phyloP scores from a whole-genome alignment of 2,113 vertebrate species.

The Ctenodactylus gundi region DNA sequence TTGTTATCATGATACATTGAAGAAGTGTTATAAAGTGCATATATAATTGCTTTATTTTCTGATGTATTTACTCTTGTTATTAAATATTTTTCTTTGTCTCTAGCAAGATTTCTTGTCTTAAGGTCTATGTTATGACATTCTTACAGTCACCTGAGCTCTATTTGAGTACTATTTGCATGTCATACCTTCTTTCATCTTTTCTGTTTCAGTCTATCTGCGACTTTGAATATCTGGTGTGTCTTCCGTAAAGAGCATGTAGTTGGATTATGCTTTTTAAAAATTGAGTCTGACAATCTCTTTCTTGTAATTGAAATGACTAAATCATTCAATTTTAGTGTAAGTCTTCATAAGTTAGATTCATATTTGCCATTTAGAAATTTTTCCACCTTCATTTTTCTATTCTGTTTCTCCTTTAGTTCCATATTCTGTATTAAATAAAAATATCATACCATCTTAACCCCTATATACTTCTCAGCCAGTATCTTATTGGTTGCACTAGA shows the following conservation, averaged over 20 bases:
- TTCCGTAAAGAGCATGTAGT: neutral
- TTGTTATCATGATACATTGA: neutral
- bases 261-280: neutral
- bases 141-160: neutral
- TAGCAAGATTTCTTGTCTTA: neutral
- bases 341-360: neutral
- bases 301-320: neutral
- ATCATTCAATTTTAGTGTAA: neutral
- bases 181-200: neutral
- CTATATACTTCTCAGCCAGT: neutral
- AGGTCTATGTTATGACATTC: neutral
- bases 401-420: neutral
- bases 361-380: neutral
- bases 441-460: neutral
- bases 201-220: neutral
- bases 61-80: neutral
- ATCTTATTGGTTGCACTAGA: neutral
- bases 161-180: neutral
- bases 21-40: neutral
- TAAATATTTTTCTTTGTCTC: neutral
- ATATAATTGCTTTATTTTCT: neutral
- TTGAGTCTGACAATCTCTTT: neutral
- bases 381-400: neutral
- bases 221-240: neutral
- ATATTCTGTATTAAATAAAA: conserved; percentile 30